Conservation (phyloP, 2,888 invertebrate species). For the Acanthosepion pharaonis region DNA sequence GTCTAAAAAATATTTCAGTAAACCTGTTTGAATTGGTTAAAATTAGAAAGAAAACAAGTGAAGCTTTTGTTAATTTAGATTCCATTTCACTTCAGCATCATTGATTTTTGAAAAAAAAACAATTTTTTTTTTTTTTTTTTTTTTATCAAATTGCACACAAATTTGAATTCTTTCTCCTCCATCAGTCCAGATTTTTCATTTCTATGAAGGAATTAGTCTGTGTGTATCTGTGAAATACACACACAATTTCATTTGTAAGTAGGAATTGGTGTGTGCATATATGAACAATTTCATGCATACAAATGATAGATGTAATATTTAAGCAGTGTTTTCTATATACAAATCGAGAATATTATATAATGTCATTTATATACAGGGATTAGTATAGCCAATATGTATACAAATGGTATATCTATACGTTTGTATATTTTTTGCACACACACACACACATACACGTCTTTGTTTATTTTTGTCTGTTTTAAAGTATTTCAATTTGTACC, state of each 20-base stretch:
- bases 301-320: too few relatives aligned
- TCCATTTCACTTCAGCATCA: background rate
- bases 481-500: background rate
- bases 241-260: background rate
- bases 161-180: too few relatives aligned
- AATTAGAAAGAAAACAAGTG: background rate
- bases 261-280: background rate
- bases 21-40: background rate
- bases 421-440: background rate
- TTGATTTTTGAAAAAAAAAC: background rate
- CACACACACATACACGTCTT: background rate
- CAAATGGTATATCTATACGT: too few relatives aligned
- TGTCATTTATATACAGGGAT: too few relatives aligned
- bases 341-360: too few relatives aligned
- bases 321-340: too few relatives aligned
- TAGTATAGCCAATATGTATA: background rate
- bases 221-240: background rate
- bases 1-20: background rate
- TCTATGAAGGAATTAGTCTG: background rate
- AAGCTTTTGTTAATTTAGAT: background rate
- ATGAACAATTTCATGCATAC: too few relatives aligned
- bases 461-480: background rate
- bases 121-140: background rate
- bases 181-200: background rate
- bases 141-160: background rate